Base-by-base conservation (phyloP, 2,888 invertebrate species). In the Bombylius major region DNA sequence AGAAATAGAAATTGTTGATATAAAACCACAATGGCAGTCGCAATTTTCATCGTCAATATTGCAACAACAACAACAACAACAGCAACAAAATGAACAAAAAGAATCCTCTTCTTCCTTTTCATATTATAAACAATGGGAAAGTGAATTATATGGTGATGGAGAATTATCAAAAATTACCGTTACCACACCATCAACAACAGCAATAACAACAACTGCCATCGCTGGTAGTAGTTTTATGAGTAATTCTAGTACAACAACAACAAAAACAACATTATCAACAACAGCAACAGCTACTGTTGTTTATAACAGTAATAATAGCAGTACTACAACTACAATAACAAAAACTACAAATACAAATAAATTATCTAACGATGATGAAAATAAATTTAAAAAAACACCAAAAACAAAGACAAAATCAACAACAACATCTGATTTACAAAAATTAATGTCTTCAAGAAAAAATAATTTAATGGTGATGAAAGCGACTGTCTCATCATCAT, bases 1-100 rank as follows among this genome's bases (percentile, higher is more conserved):
- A 70, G 70, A 73, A 71, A 72, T 73, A 73, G 72, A 71, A 70
- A 73, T 73, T 69, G 71, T 72, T 73, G 73, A 73, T 70, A 70
- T 73, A 68, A 58, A 64, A 56, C 60, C 58, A 50, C 63, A 63
- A 54, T 62, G 62, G 13, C 62, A 61, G 48, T 14, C 36, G 33
- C 55, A 31, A 46, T 14, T n/a, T 5, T 23, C 31, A 34, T n/a
- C 50, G 14, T 23, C 5, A 14, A 9, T 11, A 39, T 34, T 13
- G 23, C 34, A 13, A 14, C 57, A 60, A 50, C 60, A 61, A 56
- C 61, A 61, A 51, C 60, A 58, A 47, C 59, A 60, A 44, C 56
- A 53, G 50, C 57, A 57, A 34, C 55, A 45, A 61, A 62, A 67
- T 64, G 64, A 65, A 60, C 55, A 58, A 56, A 56, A 60, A 59